Percentiles rank a stretch among this genome's conserved stretches.
Conservation (phyloP, 2,113 vertebrate species). For the Otocyon megalotis region DNA sequence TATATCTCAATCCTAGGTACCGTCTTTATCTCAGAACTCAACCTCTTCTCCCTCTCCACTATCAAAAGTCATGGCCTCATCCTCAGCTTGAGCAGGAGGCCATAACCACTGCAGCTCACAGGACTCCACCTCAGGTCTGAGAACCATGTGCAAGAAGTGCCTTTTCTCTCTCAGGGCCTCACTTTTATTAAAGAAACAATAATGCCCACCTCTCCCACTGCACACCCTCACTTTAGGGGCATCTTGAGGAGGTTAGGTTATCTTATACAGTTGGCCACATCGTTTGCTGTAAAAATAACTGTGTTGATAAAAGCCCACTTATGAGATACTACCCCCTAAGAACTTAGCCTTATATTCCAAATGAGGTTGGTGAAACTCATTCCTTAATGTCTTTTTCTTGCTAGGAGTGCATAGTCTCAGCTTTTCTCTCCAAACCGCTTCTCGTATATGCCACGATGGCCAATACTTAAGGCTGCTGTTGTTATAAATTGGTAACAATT, state of each 20-base stretch:
- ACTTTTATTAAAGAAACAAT: not conserved
- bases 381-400: conserved; percentile 27
- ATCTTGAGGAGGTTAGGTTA: conserved; percentile 2
- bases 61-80: not conserved
- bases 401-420: not conserved
- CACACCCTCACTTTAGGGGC: not conserved
- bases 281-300: not conserved
- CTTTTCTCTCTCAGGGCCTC: not conserved
- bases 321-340: not conserved
- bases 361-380: not conserved
- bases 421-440: not conserved
- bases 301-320: not conserved
- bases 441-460: not conserved
- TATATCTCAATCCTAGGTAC: not conserved
- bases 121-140: not conserved
- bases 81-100: not conserved
- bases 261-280: not conserved
- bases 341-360: not conserved
- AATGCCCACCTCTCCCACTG: not conserved
- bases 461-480: not conserved
- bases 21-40: not conserved
- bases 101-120: not conserved
- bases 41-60: not conserved
- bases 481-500: not conserved
- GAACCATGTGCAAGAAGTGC: fast-evolving